These are phyloP conservation scores for Dipodomys stephensi DNA, from an alignment of 2,113 vertebrate genomes.

Conservation along the genomic window DNA sequence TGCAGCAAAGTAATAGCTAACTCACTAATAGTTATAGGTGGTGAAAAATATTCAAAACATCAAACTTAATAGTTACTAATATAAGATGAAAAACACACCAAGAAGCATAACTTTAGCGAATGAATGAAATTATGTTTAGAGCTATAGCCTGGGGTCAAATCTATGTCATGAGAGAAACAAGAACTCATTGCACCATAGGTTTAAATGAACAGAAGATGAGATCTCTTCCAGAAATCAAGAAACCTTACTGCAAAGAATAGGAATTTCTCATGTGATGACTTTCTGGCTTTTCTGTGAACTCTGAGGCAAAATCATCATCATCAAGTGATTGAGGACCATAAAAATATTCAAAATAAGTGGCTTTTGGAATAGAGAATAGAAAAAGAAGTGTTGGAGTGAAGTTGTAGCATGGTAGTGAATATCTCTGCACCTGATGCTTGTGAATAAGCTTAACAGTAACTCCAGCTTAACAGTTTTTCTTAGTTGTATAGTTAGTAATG, in stretches of 20 bases:
- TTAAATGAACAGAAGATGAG: neutral
- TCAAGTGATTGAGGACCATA: neutral
- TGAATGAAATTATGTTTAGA: neutral
- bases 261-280: neutral
- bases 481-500: slow-evolving; percentile 9
- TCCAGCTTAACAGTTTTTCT: slow-evolving; percentile 10
- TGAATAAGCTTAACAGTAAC: slow-evolving; percentile 3
- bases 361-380: neutral
- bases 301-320: neutral
- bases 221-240: neutral
- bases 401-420: neutral
- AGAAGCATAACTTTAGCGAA: neutral
- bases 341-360: neutral
- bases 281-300: neutral
- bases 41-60: slow-evolving; percentile 26
- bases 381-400: neutral
- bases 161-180: neutral
- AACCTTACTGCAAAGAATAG: neutral
- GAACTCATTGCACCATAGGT: neutral
- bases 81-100: neutral
- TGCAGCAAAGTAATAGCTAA: neutral
- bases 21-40: neutral
- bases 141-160: neutral
- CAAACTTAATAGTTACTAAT: neutral
- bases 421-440: neutral